Evolutionary conservation across 2,888 invertebrate species (phyloP), one percentile per base, ranked within the genome.

Genomic region (Artemia sinica): DNA sequence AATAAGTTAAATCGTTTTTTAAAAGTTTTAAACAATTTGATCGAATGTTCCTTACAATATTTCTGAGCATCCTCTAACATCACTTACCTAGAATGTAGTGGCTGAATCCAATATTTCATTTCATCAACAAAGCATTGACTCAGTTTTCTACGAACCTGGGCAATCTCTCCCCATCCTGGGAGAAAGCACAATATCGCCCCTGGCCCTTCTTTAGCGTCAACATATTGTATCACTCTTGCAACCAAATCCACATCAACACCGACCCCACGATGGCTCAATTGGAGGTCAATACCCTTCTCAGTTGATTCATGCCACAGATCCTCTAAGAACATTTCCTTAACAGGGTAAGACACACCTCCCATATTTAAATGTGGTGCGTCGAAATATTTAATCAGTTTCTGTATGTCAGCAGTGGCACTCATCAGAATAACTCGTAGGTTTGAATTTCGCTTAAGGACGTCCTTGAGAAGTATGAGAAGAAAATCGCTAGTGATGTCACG

Each of bases 101-200:
- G 82, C 48, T 74, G 58, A 3, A 74, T 66, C 70, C 68, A 70
- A 18, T 72, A 69, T n/a, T 66, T 66, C 1, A 63, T 48, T 2
- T 58, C 66, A n/a, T 67, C 65, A 41, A 9, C n/a, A 63, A 48
- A 50, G 49, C 66, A 51, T 50, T 78, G 74, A 28, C 82, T 79
- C 11, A 85, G 72, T n/a, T 81, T 67, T 14, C 77, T 77, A 67
- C 80, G 79, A 0, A 85, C 77, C 66, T 77, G 77, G 48, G 78
- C 79, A 63, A 88, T 88, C 71, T 87, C 86, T 4, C 81, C 78
- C 88, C 88, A 88, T 13, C 88, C 87, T 14, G 88, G 87, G 9
- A 88, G 80, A 73, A 88, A 88, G 65, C 85, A 85, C 67, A 88
- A 78, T 73, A 88, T 86, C 0, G 85, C 86, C 1, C 88, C 88